Evolutionary conservation across 2,797 vertebrate species (phyloP).

Genomic region (Liparis tanakae): DNA sequence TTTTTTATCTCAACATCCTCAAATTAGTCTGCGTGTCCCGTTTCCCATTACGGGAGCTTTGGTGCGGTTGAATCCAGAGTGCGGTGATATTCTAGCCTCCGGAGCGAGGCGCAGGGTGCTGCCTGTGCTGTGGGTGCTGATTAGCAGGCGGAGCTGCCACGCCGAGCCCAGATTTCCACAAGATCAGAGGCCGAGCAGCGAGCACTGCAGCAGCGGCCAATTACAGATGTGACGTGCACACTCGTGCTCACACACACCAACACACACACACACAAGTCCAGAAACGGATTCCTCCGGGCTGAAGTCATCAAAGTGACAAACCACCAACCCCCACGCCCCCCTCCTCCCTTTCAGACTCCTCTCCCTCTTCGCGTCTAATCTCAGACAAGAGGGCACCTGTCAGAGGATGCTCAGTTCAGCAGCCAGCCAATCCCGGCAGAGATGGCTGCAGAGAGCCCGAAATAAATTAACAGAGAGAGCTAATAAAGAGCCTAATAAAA

Average conservation of each 20-base stretch:
- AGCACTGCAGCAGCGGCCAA: slow-evolving; percentile 52
- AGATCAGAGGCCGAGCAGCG: slow-evolving; percentile 72
- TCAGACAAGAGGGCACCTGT: slow-evolving; percentile 68
- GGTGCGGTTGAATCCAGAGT: slow-evolving; percentile 73
- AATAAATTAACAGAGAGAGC: slow-evolving; percentile 44
- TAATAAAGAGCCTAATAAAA: slow-evolving; percentile 61
- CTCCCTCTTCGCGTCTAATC: slow-evolving; percentile 46
- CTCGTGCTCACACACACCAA: slow-evolving; percentile 30
- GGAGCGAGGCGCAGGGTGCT: slow-evolving; percentile 56
- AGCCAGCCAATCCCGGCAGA: slow-evolving; percentile 36
- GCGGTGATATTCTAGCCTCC: slow-evolving; percentile 65
- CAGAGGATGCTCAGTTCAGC: slow-evolving; percentile 63
- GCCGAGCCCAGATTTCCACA: slow-evolving; percentile 82
- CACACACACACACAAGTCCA: slow-evolving; percentile 50
- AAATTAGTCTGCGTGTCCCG: slow-evolving; percentile 79
- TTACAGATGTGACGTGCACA: slow-evolving; percentile 69
- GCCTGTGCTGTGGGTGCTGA: slow-evolving; percentile 66
- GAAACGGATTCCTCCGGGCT: slow-evolving; percentile 49
- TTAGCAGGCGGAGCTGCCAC: slow-evolving; percentile 79
- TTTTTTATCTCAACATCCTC: slow-evolving; percentile 69
- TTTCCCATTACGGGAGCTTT: slow-evolving; percentile 82
- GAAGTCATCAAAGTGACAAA: slow-evolving; percentile 61
- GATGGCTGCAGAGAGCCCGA: slow-evolving; percentile 10
- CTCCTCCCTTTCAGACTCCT: neutral
- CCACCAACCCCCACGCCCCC: neutral